Conservation (phyloP, 2,888 invertebrate species). For the Ichneumon xanthorius region DNA sequence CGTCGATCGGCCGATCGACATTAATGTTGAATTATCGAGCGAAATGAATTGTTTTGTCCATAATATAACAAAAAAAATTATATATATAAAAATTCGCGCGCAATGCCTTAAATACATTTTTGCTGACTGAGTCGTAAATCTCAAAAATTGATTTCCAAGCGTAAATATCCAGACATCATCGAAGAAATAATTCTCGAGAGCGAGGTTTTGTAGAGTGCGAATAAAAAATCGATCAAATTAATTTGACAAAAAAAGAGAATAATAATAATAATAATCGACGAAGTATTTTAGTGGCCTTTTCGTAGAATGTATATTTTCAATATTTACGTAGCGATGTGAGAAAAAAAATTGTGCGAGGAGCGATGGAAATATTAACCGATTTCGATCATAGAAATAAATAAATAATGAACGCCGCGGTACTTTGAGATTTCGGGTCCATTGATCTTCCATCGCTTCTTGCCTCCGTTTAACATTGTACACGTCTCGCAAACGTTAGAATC, state of each 20-base stretch:
- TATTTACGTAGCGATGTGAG: conserved; percentile 61
- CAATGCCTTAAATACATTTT: conserved; percentile 44
- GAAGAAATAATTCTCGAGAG: conserved; percentile 48
- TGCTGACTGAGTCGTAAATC: background rate
- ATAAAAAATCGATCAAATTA: conserved; percentile 9
- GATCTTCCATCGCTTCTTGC: conserved; percentile 26
- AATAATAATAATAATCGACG: conserved; percentile 50
- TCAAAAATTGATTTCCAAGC: background rate
- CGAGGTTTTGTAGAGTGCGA: conserved; percentile 49
- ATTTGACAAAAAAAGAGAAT: conserved; percentile 42
- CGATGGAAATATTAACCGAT: conserved; percentile 1
- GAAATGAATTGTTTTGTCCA: background rate
- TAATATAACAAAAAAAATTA: too few species aligned
- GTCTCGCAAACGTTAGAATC: conserved; percentile 6
- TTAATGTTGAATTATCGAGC: too few species aligned
- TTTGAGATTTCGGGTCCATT: conserved; percentile 24
- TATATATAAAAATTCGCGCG: conserved; percentile 3
- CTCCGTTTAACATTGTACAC: conserved; percentile 40
- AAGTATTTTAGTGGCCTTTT: conserved; percentile 73
- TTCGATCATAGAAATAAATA: conserved; percentile 31
- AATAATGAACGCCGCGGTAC: background rate
- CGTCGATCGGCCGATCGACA: background rate
- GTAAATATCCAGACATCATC: background rate
- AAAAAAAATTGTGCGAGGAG: conserved; percentile 27
- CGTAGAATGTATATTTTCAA: conserved; percentile 67